Conservation (phyloP, 2,113 vertebrate genomes). For the Odontesthes bonariensis region DNA sequence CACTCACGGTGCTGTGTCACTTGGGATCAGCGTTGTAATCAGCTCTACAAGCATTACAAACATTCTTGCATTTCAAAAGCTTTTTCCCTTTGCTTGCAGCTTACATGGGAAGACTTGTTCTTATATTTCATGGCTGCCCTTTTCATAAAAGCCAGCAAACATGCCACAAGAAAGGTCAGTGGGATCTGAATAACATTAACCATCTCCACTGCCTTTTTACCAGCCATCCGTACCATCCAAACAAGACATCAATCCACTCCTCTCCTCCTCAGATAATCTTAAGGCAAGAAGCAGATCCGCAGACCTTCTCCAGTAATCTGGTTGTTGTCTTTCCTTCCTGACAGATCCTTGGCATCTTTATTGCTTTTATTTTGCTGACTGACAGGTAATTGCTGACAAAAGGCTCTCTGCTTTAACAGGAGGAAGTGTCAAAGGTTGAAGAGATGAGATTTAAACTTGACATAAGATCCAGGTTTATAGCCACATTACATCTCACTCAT, state of each 20-base stretch:
- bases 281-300: slow-evolving; percentile 15
- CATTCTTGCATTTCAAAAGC: slow-evolving; percentile 11
- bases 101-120: slow-evolving; percentile 25
- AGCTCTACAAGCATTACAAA: slow-evolving; percentile 14
- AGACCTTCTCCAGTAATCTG: slow-evolving; percentile 10
- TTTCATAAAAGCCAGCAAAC: slow-evolving; percentile 69
- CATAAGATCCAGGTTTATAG: slow-evolving; percentile 51
- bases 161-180: slow-evolving; percentile 73
- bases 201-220: slow-evolving; percentile 32
- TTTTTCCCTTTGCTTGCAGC: slow-evolving; percentile 7
- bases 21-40: slow-evolving; percentile 25
- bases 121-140: slow-evolving; percentile 67
- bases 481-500: slow-evolving; percentile 40
- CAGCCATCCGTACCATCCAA: neutral
- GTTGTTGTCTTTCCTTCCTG: neutral
- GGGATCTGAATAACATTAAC: slow-evolving; percentile 58
- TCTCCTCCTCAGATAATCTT: slow-evolving; percentile 14
- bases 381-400: slow-evolving; percentile 53
- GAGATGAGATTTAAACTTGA: slow-evolving; percentile 49
- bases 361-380: slow-evolving; percentile 66
- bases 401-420: slow-evolving; percentile 43
- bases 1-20: neutral
- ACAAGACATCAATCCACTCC: slow-evolving; percentile 6
- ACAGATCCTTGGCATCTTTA: slow-evolving; percentile 37
- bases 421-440: slow-evolving; percentile 52